Evolutionary conservation across 2,888 invertebrate species (phyloP), one percentile per base, ranked within the genome.

Genomic region (Ptilodon capucinus): DNA sequence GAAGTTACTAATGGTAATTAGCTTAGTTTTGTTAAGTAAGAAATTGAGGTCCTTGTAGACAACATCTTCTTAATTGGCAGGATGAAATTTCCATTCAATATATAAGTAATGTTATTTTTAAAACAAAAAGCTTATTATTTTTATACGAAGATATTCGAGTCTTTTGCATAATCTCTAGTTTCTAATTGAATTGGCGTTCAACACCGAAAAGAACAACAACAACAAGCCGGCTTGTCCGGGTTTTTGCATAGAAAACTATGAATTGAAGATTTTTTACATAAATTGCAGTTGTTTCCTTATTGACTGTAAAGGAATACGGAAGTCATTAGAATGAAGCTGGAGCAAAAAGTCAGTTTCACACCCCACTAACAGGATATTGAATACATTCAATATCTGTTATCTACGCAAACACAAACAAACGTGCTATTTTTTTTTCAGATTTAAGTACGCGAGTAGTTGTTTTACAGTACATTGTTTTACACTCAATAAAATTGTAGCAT

Each of bases 1-100:
- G 41, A 58, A 68, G 59, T 66, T 62, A 46, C 45, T 62, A 55
- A 64, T 57, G 44, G 46, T 53, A 58, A 60, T 69, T 60, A 60
- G 30, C 48, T 25, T 55, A 54, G 55, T 40, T 55, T 42, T 32
- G 34, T 23, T 50, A 51, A 50, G 28, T 4, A 25, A 14, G 7
- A 40, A 32, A 18, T 16, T 2, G 28, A 28, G 11, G 28, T 16
- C 16, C 14, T 16, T 17, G 2, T 14, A 8, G 5, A n/a, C 11
- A 28, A 28, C n/a, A 28, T 4, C 28, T 25, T 25, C n/a, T 28
- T n/a, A 28, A 28, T n/a, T n/a, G 28, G 9, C 2, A 5, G 7
- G 23, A 23, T 6, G 8, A 0, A 23, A 9, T 23, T 23, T 23
- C 9, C n/a, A n/a, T n/a, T n/a, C n/a, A n/a, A n/a, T 23, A 23